These are phyloP conservation scores for Anguilla japonica DNA, from an alignment of 2,113 vertebrate species.

Conservation along the genomic window DNA sequence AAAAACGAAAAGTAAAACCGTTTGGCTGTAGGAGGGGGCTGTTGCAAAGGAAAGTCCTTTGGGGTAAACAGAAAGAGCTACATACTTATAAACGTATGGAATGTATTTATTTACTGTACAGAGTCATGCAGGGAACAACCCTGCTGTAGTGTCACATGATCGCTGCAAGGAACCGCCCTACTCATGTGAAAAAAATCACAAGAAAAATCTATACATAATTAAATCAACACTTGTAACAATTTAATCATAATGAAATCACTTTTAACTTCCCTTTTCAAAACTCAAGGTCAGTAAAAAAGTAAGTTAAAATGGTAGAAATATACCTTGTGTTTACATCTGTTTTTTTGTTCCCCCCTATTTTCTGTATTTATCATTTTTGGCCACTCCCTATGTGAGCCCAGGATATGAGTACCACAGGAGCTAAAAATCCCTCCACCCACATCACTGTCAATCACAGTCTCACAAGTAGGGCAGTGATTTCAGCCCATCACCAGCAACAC, in stretches of 20 bases:
- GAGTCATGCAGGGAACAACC: conserved; percentile 44
- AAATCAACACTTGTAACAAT: conserved; percentile 32
- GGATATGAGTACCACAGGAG: background rate
- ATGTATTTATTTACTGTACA: conserved; percentile 63
- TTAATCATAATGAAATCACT: conserved; percentile 29
- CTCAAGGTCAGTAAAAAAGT: conserved; percentile 42
- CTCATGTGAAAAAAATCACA: conserved; percentile 23
- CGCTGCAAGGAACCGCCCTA: conserved; percentile 36
- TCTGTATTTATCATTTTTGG: background rate
- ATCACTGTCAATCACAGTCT: too few species aligned
- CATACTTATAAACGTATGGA: conserved; percentile 58
- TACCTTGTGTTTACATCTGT: conserved; percentile 16
- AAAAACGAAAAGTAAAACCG: conserved; percentile 31
- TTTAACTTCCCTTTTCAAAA: conserved; percentile 53
- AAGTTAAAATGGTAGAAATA: conserved; percentile 41
- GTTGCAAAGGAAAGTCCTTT: conserved; percentile 33
- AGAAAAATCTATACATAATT: conserved; percentile 46
- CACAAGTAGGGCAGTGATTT: background rate
- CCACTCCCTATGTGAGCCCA: background rate
- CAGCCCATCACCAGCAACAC: background rate
- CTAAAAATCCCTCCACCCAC: background rate
- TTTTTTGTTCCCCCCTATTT: background rate
- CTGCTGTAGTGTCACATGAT: conserved; percentile 41
- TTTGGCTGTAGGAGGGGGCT: conserved; percentile 27
- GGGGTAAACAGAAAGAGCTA: conserved; percentile 36